Conservation (phyloP, 2,797 vertebrate species). For the Discoglossus pictus region DNA sequence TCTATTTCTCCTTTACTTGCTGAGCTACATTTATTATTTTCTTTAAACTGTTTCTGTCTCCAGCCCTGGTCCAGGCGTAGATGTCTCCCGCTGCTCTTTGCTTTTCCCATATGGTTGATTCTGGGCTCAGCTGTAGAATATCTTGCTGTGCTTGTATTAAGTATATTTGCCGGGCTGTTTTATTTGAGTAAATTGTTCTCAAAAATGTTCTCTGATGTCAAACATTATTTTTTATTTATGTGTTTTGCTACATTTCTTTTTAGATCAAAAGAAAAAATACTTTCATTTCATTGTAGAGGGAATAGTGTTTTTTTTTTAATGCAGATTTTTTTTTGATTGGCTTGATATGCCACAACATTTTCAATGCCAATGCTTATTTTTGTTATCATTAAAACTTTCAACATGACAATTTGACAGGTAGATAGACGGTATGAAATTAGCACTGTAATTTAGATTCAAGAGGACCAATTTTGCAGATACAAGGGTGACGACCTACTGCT, state of each 20-base stretch:
- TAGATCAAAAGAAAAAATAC: no score
- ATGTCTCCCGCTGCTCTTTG: constrained; percentile 28
- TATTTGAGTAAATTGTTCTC: constrained; percentile 23
- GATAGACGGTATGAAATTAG: no score
- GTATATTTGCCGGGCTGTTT: constrained; percentile 25
- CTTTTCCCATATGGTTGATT: constrained; percentile 28
- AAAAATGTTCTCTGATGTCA: constrained; percentile 19
- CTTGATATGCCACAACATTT: no score
- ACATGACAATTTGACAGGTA: no score
- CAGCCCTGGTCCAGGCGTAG: constrained; percentile 16
- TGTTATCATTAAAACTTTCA: no score
- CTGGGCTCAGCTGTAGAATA: constrained; percentile 9
- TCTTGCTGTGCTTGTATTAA: constrained; percentile 37
- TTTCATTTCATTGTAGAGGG: no score
- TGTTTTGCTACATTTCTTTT: background rate
- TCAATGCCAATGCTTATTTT: no score
- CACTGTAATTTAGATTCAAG: no score
- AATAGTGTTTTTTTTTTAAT: no score
- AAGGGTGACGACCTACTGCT: no score
- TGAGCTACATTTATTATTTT: constrained; percentile 22
- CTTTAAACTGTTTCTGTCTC: constrained; percentile 17
- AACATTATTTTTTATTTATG: background rate
- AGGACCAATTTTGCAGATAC: no score
- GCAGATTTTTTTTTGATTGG: no score
- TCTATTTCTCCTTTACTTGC: constrained; percentile 41